phyloP scores from a whole-genome alignment of 2,797 vertebrate genomes.

The Parambassis ranga region DNA sequence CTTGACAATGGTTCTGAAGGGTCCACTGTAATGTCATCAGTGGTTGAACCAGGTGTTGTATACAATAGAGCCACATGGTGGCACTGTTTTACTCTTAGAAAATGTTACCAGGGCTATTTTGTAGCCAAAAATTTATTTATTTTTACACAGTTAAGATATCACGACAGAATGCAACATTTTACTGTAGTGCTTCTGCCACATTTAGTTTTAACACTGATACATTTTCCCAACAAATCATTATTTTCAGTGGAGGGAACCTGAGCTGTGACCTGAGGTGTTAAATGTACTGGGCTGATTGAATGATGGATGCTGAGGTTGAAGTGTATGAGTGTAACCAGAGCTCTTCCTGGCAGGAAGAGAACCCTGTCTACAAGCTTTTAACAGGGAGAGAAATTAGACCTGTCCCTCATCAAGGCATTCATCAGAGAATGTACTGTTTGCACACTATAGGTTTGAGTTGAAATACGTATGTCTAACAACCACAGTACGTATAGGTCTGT shows the following conservation, averaged over 20 bases:
- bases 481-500: conserved; percentile 69
- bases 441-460: conserved; percentile 58
- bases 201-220: conserved; percentile 46
- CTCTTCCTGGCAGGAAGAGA: conserved; percentile 48
- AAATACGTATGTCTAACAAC: conserved; percentile 67
- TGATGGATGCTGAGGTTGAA: conserved; percentile 64
- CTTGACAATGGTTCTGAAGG: conserved; percentile 14
- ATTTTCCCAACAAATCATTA: conserved; percentile 42
- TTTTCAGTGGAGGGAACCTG: conserved; percentile 60
- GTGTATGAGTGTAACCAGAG: conserved; percentile 71
- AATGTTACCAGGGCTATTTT: conserved; percentile 23
- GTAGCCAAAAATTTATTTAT: conserved; percentile 26
- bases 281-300: conserved; percentile 63
- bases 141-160: conserved; percentile 41
- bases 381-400: conserved; percentile 65
- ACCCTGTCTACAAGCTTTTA: conserved; percentile 67
- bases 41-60: conserved; percentile 36
- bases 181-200: conserved; percentile 34
- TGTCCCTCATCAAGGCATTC: conserved; percentile 61
- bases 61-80: conserved; percentile 54
- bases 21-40: conserved; percentile 11
- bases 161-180: conserved; percentile 39
- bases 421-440: conserved; percentile 66
- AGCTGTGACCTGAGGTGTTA: conserved; percentile 67
- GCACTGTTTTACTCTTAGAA: conserved; percentile 54